Percentiles rank a stretch among this genome's conserved stretches.
Evolutionary conservation across 1,140 invertebrate species (phyloP).

Genomic region (Lerema accius): DNA sequence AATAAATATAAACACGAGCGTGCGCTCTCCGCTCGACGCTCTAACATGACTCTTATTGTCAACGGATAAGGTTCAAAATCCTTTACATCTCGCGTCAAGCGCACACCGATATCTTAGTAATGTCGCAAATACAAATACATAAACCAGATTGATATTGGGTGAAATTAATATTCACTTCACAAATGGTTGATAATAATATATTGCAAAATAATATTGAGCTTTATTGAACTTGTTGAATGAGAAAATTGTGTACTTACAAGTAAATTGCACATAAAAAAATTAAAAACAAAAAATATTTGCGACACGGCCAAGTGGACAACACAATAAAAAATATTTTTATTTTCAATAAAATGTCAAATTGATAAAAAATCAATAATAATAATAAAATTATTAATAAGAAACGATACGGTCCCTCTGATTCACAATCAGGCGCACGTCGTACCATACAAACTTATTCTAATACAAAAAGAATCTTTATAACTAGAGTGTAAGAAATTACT

Average conservation of each 20-base stretch:
- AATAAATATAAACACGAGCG: constrained; percentile 67
- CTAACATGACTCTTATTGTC: not conserved
- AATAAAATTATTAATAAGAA: constrained; percentile 35
- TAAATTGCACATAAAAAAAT: not conserved
- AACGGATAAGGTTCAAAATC: not conserved
- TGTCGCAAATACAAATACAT: constrained; percentile 24
- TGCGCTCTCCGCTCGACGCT: constrained; percentile 40
- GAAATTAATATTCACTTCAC: too few species aligned
- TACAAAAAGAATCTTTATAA: constrained; percentile 53
- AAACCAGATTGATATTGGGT: not conserved
- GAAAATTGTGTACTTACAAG: not conserved
- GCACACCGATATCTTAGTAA: constrained; percentile 13
- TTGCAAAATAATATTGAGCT: too few species aligned
- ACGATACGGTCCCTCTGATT: constrained; percentile 58
- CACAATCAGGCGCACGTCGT: constrained; percentile 52
- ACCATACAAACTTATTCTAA: constrained; percentile 57
- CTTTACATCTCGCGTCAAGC: not conserved
- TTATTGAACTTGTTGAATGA: not conserved
- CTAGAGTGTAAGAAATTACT: constrained; percentile 66
- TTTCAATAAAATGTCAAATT: constrained; percentile 56
- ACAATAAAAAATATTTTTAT: constrained; percentile 32
- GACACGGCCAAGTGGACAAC: constrained; percentile 37
- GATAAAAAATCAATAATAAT: constrained; percentile 52
- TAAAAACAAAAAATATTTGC: constrained; percentile 27
- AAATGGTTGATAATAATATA: too few species aligned